phyloP scores from a whole-genome alignment of 2,888 invertebrate species.

The Drosophila subquinaria region DNA sequence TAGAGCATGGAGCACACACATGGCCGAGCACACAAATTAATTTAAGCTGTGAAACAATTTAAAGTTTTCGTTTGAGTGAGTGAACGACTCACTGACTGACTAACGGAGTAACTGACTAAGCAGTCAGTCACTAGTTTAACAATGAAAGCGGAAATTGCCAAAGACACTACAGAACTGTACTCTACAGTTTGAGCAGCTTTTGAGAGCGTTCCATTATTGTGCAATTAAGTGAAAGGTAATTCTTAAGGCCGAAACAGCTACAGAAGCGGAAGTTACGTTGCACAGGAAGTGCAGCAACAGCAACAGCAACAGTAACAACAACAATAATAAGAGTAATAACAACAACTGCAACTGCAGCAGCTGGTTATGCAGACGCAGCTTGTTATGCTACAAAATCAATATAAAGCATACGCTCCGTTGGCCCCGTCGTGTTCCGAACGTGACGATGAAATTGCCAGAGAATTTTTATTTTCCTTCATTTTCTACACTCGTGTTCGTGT shows the following conservation, averaged over 20 bases:
- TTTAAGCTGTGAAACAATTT: constrained; percentile 70
- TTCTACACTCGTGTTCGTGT: constrained; percentile 37
- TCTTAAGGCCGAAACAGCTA: constrained; percentile 32
- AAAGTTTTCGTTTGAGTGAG: constrained; percentile 53
- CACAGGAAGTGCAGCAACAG: constrained; percentile 67
- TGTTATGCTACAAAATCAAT: constrained; percentile 70
- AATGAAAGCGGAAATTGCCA: constrained; percentile 69
- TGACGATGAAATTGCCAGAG: constrained; percentile 29
- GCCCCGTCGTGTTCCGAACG: constrained; percentile 46
- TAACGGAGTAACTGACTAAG: constrained; percentile 29
- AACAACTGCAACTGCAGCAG: constrained; percentile 4
- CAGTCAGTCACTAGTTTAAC: constrained; percentile 43
- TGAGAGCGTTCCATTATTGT: constrained; percentile 53
- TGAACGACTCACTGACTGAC: constrained; percentile 8
- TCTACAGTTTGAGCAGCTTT: background rate
- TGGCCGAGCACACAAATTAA: constrained; percentile 64
- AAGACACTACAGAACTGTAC: constrained; percentile 41
- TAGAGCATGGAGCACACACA: constrained; percentile 24
- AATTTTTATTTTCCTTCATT: constrained; percentile 33
- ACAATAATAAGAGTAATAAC: constrained; percentile 9
- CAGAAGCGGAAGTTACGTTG: constrained; percentile 48
- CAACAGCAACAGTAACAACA: constrained; percentile 27
- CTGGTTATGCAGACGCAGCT: constrained; percentile 40
- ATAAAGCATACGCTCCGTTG: constrained; percentile 68
- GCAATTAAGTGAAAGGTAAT: constrained; percentile 72